A percentile compares a stretch with the other conserved stretches of the same genome.
Conservation (phyloP, 2,797 vertebrate genomes). For the Eleutherodactylus coqui region DNA sequence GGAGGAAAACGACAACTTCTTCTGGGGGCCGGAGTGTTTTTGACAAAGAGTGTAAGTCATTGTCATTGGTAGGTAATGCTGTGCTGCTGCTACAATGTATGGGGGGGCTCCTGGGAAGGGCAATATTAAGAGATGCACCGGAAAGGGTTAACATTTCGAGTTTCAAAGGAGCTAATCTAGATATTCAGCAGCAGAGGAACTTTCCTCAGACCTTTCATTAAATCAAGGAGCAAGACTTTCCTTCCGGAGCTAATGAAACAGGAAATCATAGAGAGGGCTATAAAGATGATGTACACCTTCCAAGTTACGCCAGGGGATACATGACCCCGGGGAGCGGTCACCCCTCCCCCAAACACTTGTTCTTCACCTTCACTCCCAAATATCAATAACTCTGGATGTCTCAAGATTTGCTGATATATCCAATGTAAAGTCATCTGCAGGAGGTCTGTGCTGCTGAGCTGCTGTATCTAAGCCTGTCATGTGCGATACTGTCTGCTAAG, state of each 20-base stretch:
- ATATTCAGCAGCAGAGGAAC: constrained; percentile 5
- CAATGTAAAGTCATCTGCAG: neutral
- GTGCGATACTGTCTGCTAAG: neutral
- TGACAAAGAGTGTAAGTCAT: no score
- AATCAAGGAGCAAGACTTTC: constrained; percentile 35
- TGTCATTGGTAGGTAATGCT: no score
- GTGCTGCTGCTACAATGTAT: neutral
- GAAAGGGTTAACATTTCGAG: constrained; percentile 3
- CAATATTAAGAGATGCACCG: neutral
- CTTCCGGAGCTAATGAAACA: constrained; percentile 49
- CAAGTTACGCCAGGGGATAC: constrained; percentile 22
- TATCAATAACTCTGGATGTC: neutral
- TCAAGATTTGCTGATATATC: neutral
- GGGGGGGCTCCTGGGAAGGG: neutral
- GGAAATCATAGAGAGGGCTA: constrained; percentile 57
- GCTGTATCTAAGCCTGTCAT: neutral
- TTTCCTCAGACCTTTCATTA: constrained; percentile 46
- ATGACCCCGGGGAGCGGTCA: neutral
- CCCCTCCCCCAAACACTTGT: neutral
- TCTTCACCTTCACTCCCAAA: constrained; percentile 8
- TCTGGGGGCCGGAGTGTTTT: no score
- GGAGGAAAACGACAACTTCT: no score
- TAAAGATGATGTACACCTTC: constrained; percentile 50
- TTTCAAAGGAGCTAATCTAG: neutral
- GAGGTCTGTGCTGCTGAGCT: neutral